phyloP scores from a whole-genome alignment of 2,888 invertebrate species.

The Melolontha melolontha region DNA sequence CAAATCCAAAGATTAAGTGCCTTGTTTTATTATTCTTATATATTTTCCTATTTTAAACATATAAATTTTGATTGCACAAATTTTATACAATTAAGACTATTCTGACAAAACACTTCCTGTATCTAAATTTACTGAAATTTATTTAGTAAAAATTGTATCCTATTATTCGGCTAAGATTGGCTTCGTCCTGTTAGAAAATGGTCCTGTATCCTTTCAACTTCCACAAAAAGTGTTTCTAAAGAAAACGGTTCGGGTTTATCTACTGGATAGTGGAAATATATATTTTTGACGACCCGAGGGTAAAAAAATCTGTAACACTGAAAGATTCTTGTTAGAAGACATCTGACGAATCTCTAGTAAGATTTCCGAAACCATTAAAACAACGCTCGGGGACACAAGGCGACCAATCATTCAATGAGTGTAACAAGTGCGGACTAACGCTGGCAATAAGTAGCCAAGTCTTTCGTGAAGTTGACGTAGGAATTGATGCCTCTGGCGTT shows the following conservation, averaged over 20 bases:
- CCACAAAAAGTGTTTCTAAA: background rate
- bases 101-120: too few relatives aligned
- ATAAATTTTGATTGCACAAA: too few relatives aligned
- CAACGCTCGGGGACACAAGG: constrained; percentile 55
- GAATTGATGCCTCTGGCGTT: constrained; percentile 51
- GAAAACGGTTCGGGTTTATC: background rate
- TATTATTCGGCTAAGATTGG: background rate
- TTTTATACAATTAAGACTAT: too few relatives aligned
- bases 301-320: constrained; percentile 49
- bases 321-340: constrained; percentile 53
- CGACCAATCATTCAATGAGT: constrained; percentile 62
- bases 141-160: too few relatives aligned
- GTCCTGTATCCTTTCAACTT: constrained; percentile 8
- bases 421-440: constrained; percentile 50
- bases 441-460: constrained; percentile 55
- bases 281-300: constrained; percentile 23
- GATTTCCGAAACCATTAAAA: constrained; percentile 60
- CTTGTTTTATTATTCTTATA: too few relatives aligned
- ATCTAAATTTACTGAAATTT: too few relatives aligned
- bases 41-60: too few relatives aligned
- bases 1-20: too few relatives aligned
- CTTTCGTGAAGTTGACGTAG: constrained; percentile 50
- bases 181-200: constrained; percentile 22
- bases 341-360: constrained; percentile 59
- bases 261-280: too few relatives aligned